Conservation (phyloP, 2,113 vertebrate species). For the Phyllostomus discolor region DNA sequence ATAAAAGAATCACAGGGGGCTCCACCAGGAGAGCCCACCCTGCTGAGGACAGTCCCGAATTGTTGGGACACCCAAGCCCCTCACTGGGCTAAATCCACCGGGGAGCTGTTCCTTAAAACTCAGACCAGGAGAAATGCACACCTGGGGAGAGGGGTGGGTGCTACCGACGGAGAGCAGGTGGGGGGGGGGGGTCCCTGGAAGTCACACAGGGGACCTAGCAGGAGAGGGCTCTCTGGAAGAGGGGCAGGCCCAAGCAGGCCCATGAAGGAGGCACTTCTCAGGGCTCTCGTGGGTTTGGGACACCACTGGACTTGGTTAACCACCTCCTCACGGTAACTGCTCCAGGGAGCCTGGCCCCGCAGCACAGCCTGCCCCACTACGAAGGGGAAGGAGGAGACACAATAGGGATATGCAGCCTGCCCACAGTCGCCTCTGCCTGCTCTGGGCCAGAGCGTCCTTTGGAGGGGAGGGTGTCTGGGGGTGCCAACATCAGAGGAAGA, state of each 20-base stretch:
- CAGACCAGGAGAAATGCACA: background rate
- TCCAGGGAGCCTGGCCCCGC: background rate
- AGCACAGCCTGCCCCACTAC: background rate
- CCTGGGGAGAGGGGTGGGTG: background rate
- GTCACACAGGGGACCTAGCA: background rate
- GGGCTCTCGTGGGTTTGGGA: too few relatives aligned
- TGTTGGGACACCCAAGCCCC: background rate
- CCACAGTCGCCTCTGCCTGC: background rate
- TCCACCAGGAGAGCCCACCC: background rate
- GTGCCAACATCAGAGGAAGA: background rate
- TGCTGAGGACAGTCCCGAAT: background rate
- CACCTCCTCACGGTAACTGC: rapidly evolving
- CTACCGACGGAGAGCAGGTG: rapidly evolving
- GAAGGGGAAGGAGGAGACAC: background rate
- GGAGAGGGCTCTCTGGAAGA: background rate
- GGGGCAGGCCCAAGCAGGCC: background rate
- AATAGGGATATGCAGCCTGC: background rate
- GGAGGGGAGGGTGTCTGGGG: rapidly evolving
- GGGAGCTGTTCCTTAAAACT: background rate
- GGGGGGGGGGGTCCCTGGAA: background rate
- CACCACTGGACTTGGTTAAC: background rate
- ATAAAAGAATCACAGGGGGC: background rate
- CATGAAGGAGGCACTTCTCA: rapidly evolving
- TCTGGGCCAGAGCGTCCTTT: background rate
- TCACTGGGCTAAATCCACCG: background rate